These are phyloP conservation scores for Pseudolycoriella hygida DNA, from an alignment of 2,888 invertebrate species.

Conservation along the genomic window DNA sequence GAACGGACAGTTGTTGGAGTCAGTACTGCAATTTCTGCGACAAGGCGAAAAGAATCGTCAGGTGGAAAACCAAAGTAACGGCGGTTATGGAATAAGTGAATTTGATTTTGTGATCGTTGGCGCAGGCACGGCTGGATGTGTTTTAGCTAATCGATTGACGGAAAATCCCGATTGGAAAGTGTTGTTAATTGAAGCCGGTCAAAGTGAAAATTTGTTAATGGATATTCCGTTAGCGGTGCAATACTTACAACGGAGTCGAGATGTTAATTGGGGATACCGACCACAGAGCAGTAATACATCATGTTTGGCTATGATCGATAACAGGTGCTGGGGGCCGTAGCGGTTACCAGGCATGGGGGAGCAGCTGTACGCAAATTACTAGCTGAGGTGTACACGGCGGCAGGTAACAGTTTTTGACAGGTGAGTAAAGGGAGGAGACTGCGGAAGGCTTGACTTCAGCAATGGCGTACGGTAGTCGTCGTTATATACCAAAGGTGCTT, in stretches of 20 bases:
- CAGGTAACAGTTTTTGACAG: no score
- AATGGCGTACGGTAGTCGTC: no score
- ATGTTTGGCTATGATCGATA: slow-evolving; percentile 56
- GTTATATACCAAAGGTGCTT: no score
- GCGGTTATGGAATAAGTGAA: slow-evolving; percentile 19
- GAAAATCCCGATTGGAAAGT: slow-evolving; percentile 48
- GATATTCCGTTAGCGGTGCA: slow-evolving; percentile 58
- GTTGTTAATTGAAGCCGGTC: slow-evolving; percentile 56
- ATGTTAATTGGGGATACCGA: slow-evolving; percentile 65
- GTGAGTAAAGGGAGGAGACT: no score
- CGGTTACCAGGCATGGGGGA: slow-evolving; percentile 73
- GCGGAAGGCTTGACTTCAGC: no score
- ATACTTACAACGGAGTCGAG: slow-evolving; percentile 46
- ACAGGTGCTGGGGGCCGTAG: slow-evolving; percentile 58
- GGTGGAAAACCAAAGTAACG: slow-evolving; percentile 1
- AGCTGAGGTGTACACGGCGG: slow-evolving; percentile 66
- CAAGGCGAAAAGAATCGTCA: slow-evolving; percentile 3
- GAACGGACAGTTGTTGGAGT: slow-evolving; percentile 1
- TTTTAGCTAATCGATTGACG: slow-evolving; percentile 51
- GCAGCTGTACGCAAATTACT: slow-evolving; percentile 59
- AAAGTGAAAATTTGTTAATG: slow-evolving; percentile 51
- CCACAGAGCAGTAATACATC: slow-evolving; percentile 56
- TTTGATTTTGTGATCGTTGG: slow-evolving; percentile 67
- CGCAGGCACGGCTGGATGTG: slow-evolving; percentile 52
- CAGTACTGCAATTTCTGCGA: slow-evolving; percentile 5